Conservation (phyloP, 2,113 vertebrate genomes). For the Vidua macroura region DNA sequence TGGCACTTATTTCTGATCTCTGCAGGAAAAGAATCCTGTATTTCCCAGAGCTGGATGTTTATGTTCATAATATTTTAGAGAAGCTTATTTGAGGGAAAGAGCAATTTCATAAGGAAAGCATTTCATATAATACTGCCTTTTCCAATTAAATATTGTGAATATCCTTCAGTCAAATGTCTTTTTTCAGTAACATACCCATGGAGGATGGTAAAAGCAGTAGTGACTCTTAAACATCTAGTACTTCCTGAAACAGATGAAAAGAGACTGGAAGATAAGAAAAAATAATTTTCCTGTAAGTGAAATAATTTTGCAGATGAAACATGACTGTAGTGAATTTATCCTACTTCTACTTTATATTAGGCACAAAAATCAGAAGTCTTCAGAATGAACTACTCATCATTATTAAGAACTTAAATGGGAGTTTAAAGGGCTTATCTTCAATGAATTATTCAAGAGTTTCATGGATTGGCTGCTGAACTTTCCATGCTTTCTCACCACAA, state of each 20-base stretch:
- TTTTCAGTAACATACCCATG: background rate
- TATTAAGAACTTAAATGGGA: background rate
- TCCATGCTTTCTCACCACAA: background rate
- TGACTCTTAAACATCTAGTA: background rate
- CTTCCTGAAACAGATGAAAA: background rate
- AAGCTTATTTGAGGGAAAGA: background rate
- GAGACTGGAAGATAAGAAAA: background rate
- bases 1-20: background rate
- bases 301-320: background rate
- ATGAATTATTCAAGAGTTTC: slow-evolving; percentile 46
- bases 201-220: background rate
- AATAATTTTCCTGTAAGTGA: background rate
- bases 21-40: background rate
- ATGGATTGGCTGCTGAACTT: slow-evolving; percentile 15
- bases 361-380: background rate
- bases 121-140: background rate
- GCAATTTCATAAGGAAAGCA: background rate
- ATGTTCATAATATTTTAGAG: background rate
- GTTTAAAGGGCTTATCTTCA: background rate
- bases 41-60: background rate
- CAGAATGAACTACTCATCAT: background rate
- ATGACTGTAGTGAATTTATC: background rate
- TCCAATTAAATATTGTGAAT: background rate
- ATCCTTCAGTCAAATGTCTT: background rate
- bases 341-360: background rate